Base-by-base conservation (phyloP, 2,113 vertebrate genomes). In the Lynx canadensis region DNA sequence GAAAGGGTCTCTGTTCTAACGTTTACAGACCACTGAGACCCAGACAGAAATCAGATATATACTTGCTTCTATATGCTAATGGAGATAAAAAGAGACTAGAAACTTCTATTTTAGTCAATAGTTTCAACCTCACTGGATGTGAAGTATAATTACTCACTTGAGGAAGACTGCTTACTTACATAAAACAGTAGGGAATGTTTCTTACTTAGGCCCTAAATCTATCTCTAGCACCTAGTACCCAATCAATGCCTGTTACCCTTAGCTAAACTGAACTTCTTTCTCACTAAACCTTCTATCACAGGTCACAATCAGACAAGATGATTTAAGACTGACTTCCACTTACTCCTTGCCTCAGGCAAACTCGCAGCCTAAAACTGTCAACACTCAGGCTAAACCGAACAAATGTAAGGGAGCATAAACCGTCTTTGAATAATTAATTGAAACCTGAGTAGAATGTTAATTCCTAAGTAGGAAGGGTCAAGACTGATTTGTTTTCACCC, bases 341-440 rank as follows among this genome's bases (percentile, higher is more conserved):
- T 95, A 78, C 4, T 36, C 19, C 8, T 90, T 68, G 38, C 19
- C 57, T 91, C n/a, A 27, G 65, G 78, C 81, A 95, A 96, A 81
- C 76, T 85, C 79, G 55, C 33, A 29, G 15, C 57, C 57, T 66
- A 89, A 94, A 96, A 92, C 13, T 55, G 12, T 41, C 45, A 97
- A 78, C 4, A 9, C 5, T 60, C 6, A 85, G 45, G 31, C 60
- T 81, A 82, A 68, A 38, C 7, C 45, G 90, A 94, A 68, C 7
- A 80, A 81, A 92, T 3, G 41, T 7, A 76, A 57, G 29, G 9
- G 4, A 94, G 38, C 4, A 38, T 57, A 68, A 93, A 41, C 1
- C 6, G 36, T 71, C n/a, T 82, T 91, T 93, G 87, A 89, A 96
- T 90, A 89, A 94, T 89, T 84, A 33, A 78, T 74, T 10, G 5